These are phyloP conservation scores for Heliconius charithonia DNA, from an alignment of 2,888 invertebrate species.

Conservation along the genomic window DNA sequence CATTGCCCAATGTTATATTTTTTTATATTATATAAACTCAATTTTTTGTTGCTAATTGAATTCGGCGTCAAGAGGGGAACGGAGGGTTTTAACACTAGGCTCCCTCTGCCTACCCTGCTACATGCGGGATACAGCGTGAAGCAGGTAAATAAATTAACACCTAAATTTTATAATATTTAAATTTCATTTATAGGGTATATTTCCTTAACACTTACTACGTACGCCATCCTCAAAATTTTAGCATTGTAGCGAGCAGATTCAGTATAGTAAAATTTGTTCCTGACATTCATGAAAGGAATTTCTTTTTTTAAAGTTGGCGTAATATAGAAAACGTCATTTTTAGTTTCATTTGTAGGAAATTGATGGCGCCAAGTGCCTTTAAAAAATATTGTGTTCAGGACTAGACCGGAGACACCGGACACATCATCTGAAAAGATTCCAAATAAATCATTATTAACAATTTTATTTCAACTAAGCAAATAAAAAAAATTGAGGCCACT, in stretches of 20 bases:
- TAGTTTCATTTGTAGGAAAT: constrained; percentile 86
- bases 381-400: constrained; percentile 91
- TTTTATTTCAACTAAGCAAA: background rate
- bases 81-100: no score
- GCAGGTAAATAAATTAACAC: background rate
- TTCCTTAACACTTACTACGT: constrained; percentile 79
- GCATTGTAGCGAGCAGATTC: constrained; percentile 86
- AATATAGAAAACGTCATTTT: constrained; percentile 84
- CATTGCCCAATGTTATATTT: no score
- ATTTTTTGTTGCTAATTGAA: no score
- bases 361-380: constrained; percentile 90
- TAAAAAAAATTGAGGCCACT: background rate
- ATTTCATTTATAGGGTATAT: background rate
- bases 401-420: constrained; percentile 85
- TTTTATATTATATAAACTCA: no score
- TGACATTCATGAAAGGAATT: constrained; percentile 88
- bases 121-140: no score
- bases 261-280: constrained; percentile 85
- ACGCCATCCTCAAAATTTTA: constrained; percentile 89
- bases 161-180: background rate
- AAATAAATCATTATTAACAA: background rate
- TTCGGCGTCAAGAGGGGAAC: no score
- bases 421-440: constrained; percentile 79
- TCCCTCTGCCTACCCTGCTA: no score
- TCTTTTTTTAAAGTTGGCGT: constrained; percentile 72